phyloP scores from a whole-genome alignment of 2,888 invertebrate species.

The Lithodes maja region DNA sequence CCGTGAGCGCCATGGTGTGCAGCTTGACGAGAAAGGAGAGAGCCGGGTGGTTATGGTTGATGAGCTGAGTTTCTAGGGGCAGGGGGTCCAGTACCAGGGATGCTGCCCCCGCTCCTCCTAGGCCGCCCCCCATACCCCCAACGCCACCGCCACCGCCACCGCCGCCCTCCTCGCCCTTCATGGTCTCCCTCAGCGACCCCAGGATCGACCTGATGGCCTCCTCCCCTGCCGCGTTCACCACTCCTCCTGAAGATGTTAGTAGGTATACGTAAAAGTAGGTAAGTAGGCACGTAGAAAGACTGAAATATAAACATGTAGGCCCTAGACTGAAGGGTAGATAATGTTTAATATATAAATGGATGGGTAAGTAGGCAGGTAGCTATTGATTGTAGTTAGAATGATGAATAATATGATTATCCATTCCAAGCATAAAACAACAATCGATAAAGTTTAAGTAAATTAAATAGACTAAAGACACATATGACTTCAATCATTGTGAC shows the following conservation, averaged over 20 bases:
- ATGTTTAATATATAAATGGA: no score
- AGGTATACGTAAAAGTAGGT: no score
- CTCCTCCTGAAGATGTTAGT: slow-evolving; percentile 51
- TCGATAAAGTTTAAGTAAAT: no score
- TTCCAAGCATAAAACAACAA: no score
- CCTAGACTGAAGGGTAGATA: no score
- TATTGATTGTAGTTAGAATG: no score
- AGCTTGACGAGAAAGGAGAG: slow-evolving; percentile 59
- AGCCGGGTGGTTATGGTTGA: slow-evolving; percentile 61
- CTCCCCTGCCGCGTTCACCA: slow-evolving; percentile 66
- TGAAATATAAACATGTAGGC: no score
- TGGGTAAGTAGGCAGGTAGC: no score
- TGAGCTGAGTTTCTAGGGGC: slow-evolving; percentile 41
- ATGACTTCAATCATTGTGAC: no score
- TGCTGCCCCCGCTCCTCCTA: neutral
- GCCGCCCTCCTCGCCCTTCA: slow-evolving; percentile 48
- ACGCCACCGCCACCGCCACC: neutral
- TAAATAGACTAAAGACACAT: no score
- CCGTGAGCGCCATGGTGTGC: slow-evolving; percentile 61
- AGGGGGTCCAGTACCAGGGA: slow-evolving; percentile 35
- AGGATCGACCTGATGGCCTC: slow-evolving; percentile 61
- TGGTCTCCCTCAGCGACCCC: slow-evolving; percentile 45
- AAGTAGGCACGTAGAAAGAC: no score
- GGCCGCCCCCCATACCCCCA: neutral
- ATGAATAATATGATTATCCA: no score